Evolutionary conservation across 2,113 vertebrate genomes (phyloP).

Genomic region (Cololabis saira): DNA sequence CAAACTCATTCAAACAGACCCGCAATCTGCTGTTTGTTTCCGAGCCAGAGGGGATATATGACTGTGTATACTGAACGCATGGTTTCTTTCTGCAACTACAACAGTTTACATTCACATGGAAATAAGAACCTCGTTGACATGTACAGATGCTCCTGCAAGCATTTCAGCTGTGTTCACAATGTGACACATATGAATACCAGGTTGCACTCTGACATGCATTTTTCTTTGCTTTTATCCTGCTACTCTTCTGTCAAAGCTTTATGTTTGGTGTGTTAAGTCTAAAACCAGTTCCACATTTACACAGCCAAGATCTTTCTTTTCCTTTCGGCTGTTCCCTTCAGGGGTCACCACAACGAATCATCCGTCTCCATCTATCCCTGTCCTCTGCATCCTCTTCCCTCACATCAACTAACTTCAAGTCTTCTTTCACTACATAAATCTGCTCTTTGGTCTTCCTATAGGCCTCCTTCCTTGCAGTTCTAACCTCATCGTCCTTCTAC

Average conservation of each 20-base stretch:
- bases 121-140: neutral
- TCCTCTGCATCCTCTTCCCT: neutral
- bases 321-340: too few relatives aligned
- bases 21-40: too few relatives aligned
- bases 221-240: slow-evolving; percentile 7
- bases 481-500: too few relatives aligned
- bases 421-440: too few relatives aligned
- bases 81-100: neutral
- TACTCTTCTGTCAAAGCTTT: slow-evolving; percentile 3
- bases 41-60: neutral
- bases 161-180: slow-evolving; percentile 11
- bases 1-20: too few relatives aligned
- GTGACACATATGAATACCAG: slow-evolving; percentile 14
- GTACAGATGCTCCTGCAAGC: neutral
- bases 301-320: neutral
- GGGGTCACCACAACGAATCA: too few relatives aligned
- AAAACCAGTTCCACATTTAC: neutral
- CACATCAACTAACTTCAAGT: too few relatives aligned
- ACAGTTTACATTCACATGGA: slow-evolving; percentile 6
- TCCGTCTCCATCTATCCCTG: too few relatives aligned
- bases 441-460: too few relatives aligned
- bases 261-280: neutral
- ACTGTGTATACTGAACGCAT: neutral
- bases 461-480: too few relatives aligned
- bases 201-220: neutral